Conservation (phyloP, 2,113 vertebrate species). For the Podilymbus podiceps region DNA sequence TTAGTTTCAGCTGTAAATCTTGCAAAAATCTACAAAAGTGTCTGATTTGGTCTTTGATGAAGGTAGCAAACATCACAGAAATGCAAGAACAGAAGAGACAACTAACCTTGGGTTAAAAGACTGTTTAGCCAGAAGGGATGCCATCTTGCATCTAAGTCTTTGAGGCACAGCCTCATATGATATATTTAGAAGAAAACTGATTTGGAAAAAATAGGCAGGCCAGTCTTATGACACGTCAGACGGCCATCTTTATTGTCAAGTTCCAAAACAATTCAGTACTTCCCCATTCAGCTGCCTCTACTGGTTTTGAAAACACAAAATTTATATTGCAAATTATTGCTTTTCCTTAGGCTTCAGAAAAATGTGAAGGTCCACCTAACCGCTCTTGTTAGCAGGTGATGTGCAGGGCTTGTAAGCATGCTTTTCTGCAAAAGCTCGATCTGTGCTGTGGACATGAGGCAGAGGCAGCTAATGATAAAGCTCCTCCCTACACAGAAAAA, state of each 20-base stretch:
- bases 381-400: not conserved
- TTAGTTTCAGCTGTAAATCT: not conserved
- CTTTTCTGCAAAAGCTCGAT: not conserved
- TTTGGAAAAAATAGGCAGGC: not conserved
- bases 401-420: rapidly evolving
- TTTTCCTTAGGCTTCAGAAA: not conserved
- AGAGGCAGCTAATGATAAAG: not conserved
- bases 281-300: not conserved
- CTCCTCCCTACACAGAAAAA: not conserved
- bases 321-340: not conserved
- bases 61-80: not conserved
- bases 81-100: not conserved
- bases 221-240: not conserved
- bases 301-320: not conserved
- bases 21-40: not conserved
- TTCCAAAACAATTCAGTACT: not conserved
- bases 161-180: not conserved
- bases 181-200: not conserved
- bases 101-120: not conserved
- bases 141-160: not conserved
- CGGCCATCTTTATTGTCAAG: not conserved
- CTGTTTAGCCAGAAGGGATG: not conserved
- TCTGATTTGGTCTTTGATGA: not conserved
- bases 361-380: not conserved
- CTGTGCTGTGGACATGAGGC: not conserved